phyloP scores from a whole-genome alignment of 2,113 vertebrate genomes.

The Chloebia gouldiae region DNA sequence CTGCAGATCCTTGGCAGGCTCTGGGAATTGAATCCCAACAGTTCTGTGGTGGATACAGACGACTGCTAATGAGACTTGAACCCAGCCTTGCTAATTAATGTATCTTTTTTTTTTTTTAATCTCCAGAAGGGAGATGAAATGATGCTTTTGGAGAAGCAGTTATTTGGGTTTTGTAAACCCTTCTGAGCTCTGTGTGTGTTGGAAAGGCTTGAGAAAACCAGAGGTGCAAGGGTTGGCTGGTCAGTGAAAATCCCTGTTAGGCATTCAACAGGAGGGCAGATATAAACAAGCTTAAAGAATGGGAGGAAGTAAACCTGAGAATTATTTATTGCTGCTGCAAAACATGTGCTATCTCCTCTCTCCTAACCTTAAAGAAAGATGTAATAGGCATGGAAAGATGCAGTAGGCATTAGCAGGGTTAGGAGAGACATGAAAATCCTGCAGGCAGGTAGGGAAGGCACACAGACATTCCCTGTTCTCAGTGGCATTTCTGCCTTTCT shows the following conservation, averaged over 20 bases:
- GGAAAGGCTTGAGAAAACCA: background rate
- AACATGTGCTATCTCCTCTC: background rate
- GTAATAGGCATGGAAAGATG: background rate
- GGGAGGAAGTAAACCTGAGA: background rate
- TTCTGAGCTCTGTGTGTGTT: background rate
- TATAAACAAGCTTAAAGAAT: background rate
- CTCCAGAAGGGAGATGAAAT: fast-evolving
- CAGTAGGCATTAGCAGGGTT: background rate
- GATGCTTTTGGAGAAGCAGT: background rate
- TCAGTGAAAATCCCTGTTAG: background rate
- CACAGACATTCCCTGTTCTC: background rate
- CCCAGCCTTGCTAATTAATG: background rate
- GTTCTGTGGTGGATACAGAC: background rate
- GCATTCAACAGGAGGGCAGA: background rate
- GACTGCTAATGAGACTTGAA: background rate
- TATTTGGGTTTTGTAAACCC: background rate
- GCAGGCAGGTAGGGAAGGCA: too few species aligned
- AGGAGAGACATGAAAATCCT: background rate
- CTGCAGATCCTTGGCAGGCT: background rate
- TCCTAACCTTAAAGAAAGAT: background rate
- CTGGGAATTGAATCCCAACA: background rate
- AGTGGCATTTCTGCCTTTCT: background rate
- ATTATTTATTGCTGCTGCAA: background rate
- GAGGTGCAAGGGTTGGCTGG: background rate
- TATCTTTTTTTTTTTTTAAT: background rate